Percentiles rank a stretch among this genome's conserved stretches.
Conservation (phyloP, 2,888 invertebrate species). For the Apotomis capreana region DNA sequence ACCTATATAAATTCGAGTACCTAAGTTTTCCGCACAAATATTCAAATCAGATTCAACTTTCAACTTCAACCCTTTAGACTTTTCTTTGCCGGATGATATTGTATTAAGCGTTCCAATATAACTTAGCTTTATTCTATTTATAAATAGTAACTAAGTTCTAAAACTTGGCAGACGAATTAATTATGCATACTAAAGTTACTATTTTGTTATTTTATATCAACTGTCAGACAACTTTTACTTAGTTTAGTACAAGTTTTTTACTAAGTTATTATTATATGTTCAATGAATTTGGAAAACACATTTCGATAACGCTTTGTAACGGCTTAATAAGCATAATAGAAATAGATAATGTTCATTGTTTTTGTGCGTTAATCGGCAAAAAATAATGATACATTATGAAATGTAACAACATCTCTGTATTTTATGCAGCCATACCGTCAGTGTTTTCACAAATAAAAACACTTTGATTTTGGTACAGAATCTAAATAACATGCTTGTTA, state of each 20-base stretch:
- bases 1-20: too few species aligned
- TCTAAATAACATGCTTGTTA: too few species aligned
- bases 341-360: too few species aligned
- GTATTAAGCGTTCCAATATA: background rate
- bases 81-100: background rate
- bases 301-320: too few species aligned
- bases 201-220: conserved; percentile 7
- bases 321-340: too few species aligned
- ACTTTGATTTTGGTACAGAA: too few species aligned
- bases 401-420: too few species aligned
- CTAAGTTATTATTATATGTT: background rate
- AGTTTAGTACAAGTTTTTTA: conserved; percentile 1
- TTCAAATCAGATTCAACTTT: background rate
- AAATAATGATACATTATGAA: too few species aligned
- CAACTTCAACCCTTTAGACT: background rate
- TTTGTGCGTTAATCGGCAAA: too few species aligned
- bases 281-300: background rate
- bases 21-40: too few species aligned
- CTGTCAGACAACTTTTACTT: background rate
- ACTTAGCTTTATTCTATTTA: background rate
- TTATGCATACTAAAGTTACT: conserved; percentile 6
- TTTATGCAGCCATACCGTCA: too few species aligned
- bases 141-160: background rate
- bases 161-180: conserved; percentile 18
- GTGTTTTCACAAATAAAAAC: too few species aligned